Conservation (phyloP, 2,113 vertebrate species). For the Saccopteryx bilineata region DNA sequence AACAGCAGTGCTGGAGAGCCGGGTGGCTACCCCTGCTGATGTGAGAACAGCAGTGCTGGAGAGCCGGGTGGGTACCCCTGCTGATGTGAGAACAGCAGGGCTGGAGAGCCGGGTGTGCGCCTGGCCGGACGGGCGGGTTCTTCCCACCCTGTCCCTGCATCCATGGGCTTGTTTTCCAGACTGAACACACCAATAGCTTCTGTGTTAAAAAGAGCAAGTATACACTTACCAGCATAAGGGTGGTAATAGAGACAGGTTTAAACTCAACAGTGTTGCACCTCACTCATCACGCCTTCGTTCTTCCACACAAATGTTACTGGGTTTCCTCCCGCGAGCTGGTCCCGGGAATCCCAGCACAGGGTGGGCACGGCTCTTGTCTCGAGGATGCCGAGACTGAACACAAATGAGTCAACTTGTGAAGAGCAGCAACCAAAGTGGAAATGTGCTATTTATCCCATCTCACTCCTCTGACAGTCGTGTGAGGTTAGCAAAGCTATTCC, state of each 20-base stretch:
- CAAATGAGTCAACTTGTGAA: not conserved
- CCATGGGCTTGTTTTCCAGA: not conserved
- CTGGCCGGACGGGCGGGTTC: no score
- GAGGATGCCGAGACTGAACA: not conserved
- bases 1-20: no score
- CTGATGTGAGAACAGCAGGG: no score
- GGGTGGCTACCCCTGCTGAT: no score
- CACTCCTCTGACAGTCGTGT: not conserved
- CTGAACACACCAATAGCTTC: not conserved
- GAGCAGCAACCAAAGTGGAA: not conserved
- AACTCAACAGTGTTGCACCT: no score
- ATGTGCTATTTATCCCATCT: not conserved
- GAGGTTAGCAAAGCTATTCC: not conserved
- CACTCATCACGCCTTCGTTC: not conserved
- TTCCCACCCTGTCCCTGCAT: rapidly evolving
- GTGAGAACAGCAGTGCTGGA: no score
- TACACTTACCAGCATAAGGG: not conserved
- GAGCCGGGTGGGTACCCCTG: no score
- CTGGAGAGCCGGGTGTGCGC: no score
- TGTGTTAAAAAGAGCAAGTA: not conserved
- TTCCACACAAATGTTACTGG: not conserved
- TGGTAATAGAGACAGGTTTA: not conserved
- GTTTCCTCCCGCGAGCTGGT: not conserved
- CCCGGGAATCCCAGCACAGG: not conserved
- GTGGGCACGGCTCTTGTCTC: not conserved